These are phyloP conservation scores for Cephalopholis sonnerati DNA, from an alignment of 2,113 vertebrate genomes.

Conservation along the genomic window DNA sequence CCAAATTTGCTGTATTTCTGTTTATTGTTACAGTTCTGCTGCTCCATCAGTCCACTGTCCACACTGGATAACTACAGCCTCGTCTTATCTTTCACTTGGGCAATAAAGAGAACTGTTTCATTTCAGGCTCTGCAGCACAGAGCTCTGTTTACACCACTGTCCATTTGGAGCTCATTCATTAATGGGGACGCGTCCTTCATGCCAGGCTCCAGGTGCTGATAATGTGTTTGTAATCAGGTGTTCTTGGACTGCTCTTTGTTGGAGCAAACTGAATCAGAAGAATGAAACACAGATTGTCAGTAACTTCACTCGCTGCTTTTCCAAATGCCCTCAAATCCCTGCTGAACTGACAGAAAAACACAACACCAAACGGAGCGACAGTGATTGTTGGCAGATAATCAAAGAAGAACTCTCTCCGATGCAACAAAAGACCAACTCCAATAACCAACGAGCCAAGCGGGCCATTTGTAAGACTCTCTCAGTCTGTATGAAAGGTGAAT, in stretches of 20 bases:
- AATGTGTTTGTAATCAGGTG: conserved; percentile 11
- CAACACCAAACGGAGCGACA: background rate
- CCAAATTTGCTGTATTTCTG: background rate
- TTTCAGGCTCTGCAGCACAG: background rate
- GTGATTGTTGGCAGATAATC: conserved; percentile 33
- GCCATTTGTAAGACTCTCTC: conserved; percentile 3
- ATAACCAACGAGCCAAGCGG: background rate
- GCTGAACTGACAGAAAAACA: conserved; percentile 5
- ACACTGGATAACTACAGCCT: background rate
- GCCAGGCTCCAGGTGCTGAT: conserved; percentile 6
- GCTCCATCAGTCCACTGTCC: background rate
- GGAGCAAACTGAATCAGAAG: background rate
- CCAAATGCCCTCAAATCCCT: background rate
- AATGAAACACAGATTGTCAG: background rate
- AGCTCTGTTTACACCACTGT: background rate
- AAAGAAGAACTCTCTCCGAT: conserved; percentile 21
- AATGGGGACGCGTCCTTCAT: background rate
- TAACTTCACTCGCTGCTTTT: background rate
- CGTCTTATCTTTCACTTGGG: background rate
- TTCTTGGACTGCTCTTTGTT: background rate
- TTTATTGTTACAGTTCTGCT: background rate
- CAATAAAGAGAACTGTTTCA: background rate
- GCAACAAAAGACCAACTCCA: conserved; percentile 13
- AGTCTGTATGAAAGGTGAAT: conserved; percentile 22
- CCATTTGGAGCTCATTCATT: background rate